Base-by-base conservation (phyloP, 1,140 invertebrate genomes). In the Danaus plexippus region DNA sequence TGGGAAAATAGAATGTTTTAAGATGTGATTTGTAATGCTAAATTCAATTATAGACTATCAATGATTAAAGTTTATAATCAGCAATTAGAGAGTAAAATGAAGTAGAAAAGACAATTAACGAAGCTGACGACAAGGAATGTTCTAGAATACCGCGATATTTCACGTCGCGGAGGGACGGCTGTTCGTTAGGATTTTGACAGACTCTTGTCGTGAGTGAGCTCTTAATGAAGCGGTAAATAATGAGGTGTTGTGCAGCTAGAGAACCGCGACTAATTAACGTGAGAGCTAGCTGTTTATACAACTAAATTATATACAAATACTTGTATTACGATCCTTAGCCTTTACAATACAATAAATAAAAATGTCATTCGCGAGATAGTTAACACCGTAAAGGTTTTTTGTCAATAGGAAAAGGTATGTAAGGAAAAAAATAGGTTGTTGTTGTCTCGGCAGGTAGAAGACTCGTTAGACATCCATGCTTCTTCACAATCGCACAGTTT, bases 161-260 rank as follows among this genome's bases (percentile, higher is more conserved):
- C 70, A 77, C 74, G 75, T 59, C 57, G 64, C 64, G 64, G 68
- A 71, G 67, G 67, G 74, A 74, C 73, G 68, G 69, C 66, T 67
- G 71, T 76, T 66, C 73, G 73, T 78, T 79, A 70, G 74, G 78
- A 79, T 82, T 86, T 84, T 86, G 80, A 87, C 84, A 80, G 76
- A 47, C 70, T 70, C 68, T 69, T 69, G 73, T 79, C 75, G 75
- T 67, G 73, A 80, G 74, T 71, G 69, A 79, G 75, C 77, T 82
- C 80, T 79, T 86, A 86, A 86, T 86, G 83, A 86, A 85, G 77
- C 81, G 73, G 81, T 83, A 80, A 85, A 86, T 86, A 86, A 86
- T 85, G 81, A 85, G 75, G 83, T 86, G 77, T 79, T 79, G 73
- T 64, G 65, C 68, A 61, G 70, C 64, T 66, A 67, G 63, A 77